Conservation (phyloP, 2,888 invertebrate genomes). For the Lottia scabra region DNA sequence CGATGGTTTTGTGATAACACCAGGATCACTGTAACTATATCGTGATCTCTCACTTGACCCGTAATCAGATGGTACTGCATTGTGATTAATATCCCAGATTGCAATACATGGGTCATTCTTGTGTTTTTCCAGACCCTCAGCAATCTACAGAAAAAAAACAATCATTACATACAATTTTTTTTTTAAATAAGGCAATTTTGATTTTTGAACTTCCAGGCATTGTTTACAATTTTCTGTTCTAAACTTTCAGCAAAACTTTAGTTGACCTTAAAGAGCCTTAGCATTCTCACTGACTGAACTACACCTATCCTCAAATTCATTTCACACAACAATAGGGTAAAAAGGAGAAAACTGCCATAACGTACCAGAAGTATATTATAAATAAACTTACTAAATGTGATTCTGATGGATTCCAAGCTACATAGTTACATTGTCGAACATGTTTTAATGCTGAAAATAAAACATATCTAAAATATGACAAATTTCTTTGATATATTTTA, state of each 20-base stretch:
- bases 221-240: too few species aligned
- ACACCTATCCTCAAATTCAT: too few species aligned
- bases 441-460: constrained; percentile 78
- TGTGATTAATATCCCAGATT: constrained; percentile 84
- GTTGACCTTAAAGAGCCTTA: neutral
- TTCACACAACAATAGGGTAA: too few species aligned
- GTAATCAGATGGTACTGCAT: constrained; percentile 19
- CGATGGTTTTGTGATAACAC: constrained; percentile 44
- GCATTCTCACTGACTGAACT: too few species aligned
- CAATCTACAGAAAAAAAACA: constrained; percentile 71
- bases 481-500: too few species aligned
- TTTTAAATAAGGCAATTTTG: too few species aligned
- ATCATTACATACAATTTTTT: neutral
- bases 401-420: constrained; percentile 89
- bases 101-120: constrained; percentile 89
- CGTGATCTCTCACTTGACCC: constrained; percentile 42
- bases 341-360: too few species aligned
- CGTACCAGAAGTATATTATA: too few species aligned
- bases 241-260: too few species aligned
- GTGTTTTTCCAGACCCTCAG: constrained; percentile 89
- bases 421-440: constrained; percentile 85
- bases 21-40: constrained; percentile 47
- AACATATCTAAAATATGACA: too few species aligned
- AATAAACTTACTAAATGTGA: constrained; percentile 74
- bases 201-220: too few species aligned